Evolutionary conservation across 2,113 vertebrate genomes (phyloP).

Genomic region (Alethe castanea): DNA sequence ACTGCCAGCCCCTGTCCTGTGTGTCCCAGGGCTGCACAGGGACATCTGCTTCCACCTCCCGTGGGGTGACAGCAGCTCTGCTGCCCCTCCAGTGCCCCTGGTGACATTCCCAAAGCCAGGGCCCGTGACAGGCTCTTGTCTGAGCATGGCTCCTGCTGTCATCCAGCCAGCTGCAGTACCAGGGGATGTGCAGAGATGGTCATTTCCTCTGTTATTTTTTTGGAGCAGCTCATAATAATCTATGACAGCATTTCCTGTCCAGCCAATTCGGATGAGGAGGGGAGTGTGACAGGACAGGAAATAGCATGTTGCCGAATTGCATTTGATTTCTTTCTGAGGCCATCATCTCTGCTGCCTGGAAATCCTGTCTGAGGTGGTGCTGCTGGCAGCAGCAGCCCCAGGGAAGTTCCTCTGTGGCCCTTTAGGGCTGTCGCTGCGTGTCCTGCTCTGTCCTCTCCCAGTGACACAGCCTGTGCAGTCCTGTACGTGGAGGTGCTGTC

Average conservation of each 20-base stretch:
- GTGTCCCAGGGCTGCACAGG: rapidly evolving
- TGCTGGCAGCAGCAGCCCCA: background rate
- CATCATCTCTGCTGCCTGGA: background rate
- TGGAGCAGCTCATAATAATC: background rate
- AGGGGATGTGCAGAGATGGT: background rate
- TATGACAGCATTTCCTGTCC: constrained; percentile 38
- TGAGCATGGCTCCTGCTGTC: rapidly evolving
- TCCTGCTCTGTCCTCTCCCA: background rate
- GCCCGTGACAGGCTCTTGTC: rapidly evolving
- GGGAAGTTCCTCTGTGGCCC: background rate
- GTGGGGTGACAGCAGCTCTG: background rate
- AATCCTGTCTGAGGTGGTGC: background rate
- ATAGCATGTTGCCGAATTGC: background rate
- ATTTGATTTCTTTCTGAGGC: constrained; percentile 20
- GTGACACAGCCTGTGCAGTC: background rate
- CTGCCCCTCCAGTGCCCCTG: rapidly evolving
- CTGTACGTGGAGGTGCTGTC: background rate
- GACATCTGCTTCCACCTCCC: background rate
- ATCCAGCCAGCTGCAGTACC: background rate
- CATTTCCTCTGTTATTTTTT: background rate
- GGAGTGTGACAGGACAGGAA: constrained; percentile 20
- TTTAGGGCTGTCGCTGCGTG: rapidly evolving
- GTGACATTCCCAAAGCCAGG: rapidly evolving
- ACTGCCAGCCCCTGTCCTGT: background rate
- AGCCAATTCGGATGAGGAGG: background rate